Evolutionary conservation across 2,113 vertebrate species (phyloP).

Genomic region (Calyptommatus sinebrachiatus): DNA sequence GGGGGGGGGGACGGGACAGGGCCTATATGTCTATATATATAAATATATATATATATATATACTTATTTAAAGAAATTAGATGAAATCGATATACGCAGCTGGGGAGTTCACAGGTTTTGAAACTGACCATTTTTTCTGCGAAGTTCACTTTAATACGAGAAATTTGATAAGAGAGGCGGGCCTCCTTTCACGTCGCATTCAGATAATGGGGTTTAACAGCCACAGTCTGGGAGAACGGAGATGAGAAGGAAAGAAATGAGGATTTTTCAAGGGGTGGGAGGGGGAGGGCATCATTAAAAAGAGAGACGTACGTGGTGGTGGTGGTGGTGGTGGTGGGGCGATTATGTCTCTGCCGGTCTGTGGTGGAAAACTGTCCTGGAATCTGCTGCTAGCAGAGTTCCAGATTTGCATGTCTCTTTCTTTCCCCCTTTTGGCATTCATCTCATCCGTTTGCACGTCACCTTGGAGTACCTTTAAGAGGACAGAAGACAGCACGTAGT

Average conservation of each 20-base stretch:
- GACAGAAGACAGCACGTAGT: not conserved
- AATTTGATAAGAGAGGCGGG: conserved; percentile 94
- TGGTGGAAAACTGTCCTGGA: conserved; percentile 67
- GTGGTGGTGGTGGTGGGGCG: conserved; percentile 55
- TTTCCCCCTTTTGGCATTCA: conserved; percentile 72
- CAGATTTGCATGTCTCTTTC: conserved; percentile 83
- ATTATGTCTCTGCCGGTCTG: conserved; percentile 71
- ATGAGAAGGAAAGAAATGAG: conserved; percentile 48
- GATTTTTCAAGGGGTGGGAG: not conserved
- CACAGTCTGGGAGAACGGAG: conserved; percentile 63
- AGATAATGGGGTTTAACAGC: conserved; percentile 74
- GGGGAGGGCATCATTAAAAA: conserved; percentile 3
- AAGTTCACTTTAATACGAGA: conserved; percentile 86
- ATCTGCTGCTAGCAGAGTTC: conserved; percentile 74
- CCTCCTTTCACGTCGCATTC: conserved; percentile 87
- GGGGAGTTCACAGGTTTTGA: conserved; percentile 92
- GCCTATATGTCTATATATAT: no score
- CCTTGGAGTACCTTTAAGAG: conserved; percentile 65
- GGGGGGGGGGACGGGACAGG: no score
- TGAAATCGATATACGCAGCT: conserved; percentile 77
- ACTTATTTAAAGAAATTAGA: conserved; percentile 72
- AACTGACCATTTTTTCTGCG: conserved; percentile 90
- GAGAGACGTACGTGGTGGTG: no score
- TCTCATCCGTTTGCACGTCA: conserved; percentile 74
- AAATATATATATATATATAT: conserved; percentile 21